Evolutionary conservation across 2,113 vertebrate genomes (phyloP).

Genomic region (Thalassoma bifasciatum): DNA sequence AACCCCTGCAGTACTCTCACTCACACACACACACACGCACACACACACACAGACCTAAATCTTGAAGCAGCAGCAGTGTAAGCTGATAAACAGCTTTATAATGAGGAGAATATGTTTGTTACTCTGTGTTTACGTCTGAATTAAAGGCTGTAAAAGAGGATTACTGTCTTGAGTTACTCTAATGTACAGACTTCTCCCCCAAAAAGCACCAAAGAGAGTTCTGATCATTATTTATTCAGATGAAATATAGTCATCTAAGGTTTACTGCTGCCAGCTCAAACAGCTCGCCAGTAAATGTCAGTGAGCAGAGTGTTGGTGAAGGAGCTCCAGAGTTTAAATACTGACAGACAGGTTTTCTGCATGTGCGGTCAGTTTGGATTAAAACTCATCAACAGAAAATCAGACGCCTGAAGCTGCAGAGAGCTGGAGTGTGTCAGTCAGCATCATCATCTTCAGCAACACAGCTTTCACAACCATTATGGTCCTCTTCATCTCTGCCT

Average conservation of each 20-base stretch:
- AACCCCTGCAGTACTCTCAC: neutral
- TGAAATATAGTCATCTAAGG: no score
- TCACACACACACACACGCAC: neutral
- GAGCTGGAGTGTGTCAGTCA: neutral
- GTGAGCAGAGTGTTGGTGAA: no score
- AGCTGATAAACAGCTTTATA: conserved; percentile 51
- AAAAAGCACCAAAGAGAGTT: neutral
- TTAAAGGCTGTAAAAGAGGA: neutral
- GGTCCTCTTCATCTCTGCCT: no score
- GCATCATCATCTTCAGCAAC: neutral
- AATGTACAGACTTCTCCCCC: neutral
- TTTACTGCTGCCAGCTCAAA: no score
- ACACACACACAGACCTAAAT: neutral
- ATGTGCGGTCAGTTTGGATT: neutral
- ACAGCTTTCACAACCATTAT: neutral
- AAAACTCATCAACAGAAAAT: neutral
- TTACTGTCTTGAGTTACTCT: neutral
- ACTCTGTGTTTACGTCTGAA: neutral
- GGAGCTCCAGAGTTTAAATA: no score
- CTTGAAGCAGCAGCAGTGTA: conserved; percentile 11
- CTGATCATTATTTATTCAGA: neutral
- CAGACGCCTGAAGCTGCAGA: neutral
- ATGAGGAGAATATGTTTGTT: conserved; percentile 17
- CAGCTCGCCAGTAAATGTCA: no score
- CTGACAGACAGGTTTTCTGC: no score